Conservation (phyloP, 1,140 invertebrate species). For the Lasaia peninsularis region DNA sequence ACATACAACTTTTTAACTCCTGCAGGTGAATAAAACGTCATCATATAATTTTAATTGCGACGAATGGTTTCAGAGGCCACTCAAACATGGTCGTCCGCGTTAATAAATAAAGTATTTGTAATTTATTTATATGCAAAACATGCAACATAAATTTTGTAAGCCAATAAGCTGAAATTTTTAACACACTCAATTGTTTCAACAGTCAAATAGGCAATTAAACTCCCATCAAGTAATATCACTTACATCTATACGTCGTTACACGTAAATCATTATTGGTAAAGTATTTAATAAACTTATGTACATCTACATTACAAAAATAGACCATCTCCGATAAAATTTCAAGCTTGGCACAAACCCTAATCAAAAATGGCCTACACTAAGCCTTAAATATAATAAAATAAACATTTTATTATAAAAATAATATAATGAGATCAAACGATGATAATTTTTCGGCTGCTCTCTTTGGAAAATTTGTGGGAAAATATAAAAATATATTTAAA, state of each 20-base stretch:
- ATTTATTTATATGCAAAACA: no score
- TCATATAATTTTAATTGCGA: no score
- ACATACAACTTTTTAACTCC: no score
- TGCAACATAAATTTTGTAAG: no score
- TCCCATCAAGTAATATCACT: neutral
- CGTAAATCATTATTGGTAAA: neutral
- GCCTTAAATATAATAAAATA: constrained; percentile 42
- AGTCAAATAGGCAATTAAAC: no score
- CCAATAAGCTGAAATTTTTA: no score
- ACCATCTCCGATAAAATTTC: constrained; percentile 25
- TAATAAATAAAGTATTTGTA: no score
- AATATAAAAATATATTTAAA: constrained; percentile 35
- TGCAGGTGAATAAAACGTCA: no score
- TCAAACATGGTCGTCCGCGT: no score
- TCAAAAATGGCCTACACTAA: constrained; percentile 35
- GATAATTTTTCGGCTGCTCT: constrained; percentile 72
- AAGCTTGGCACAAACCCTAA: constrained; percentile 49
- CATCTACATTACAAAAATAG: constrained; percentile 20
- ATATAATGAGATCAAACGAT: constrained; percentile 74
- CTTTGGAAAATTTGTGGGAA: constrained; percentile 71
- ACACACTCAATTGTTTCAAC: no score
- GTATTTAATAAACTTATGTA: constrained; percentile 25
- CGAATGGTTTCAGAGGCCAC: no score
- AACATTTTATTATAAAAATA: constrained; percentile 66
- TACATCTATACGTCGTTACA: neutral